Base-by-base conservation (phyloP, 2,113 vertebrate genomes). In the Macheiramphus alcinus region DNA sequence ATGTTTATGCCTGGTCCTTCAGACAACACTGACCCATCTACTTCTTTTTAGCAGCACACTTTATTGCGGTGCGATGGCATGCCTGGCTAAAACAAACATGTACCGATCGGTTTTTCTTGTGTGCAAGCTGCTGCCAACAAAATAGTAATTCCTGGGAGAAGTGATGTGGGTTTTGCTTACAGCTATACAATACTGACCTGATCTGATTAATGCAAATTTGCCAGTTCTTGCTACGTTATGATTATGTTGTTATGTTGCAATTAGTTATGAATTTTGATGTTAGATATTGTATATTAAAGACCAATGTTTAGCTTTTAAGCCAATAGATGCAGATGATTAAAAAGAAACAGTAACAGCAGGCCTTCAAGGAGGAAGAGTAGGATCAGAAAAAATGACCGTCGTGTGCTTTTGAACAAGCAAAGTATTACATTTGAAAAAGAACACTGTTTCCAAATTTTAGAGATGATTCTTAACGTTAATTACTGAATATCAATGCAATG, bases 1-100 rank as follows among this genome's bases (percentile, higher is more conserved):
- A 79, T 72, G 83, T 93, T 96, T 72, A 68, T 36, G 52, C 82
- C 84, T 65, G 48, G 21, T 79, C 47, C 58, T 73, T 65, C 55
- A 65, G 40, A 82, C 23, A n/a, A 22, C 11, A 16, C 29, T 45
- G 71, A 63, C 34, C 31, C 87, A 89, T 25, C 25, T 43, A 16
- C 12, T 62, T 34, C 40, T 90, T 45, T 50, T 56, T 10, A 45
- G 52, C 42, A 76, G 42, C 12, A 13, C 31, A 8, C 25, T 50
- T 42, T 25, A 43, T 6, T 43, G 26, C 23, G 18, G 52, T 2
- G 13, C 1, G 1, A 61, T 10, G 34, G 27, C n/a, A 48, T 0
- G 3, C 13, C 50, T 80, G 26, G 15, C 47, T 50, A 10, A 48
- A 79, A 34, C 21, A 67, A 78, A 26, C 14, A 6, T 0, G 1